Conservation (phyloP, 2,888 invertebrate genomes). For the Dynastes tityus region DNA sequence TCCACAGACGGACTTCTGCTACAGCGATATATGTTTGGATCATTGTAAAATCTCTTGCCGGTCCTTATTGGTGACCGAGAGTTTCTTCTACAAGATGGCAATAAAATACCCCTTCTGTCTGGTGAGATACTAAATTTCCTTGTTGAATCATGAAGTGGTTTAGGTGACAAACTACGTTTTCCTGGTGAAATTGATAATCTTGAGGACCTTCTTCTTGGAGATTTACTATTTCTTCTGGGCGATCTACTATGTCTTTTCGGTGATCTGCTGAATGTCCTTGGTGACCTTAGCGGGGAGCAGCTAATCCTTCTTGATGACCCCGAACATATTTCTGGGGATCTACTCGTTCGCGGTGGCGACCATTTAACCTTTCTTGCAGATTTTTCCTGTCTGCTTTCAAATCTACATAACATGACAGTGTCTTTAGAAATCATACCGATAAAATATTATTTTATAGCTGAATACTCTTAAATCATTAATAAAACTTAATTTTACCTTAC, state of each 20-base stretch:
- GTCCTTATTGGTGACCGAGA: not conserved
- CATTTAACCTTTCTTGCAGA: not conserved
- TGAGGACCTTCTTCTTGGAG: not conserved
- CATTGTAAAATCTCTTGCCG: not conserved
- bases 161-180: not conserved
- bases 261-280: not conserved
- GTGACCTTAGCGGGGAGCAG: not conserved
- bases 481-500: no score
- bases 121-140: not conserved
- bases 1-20: slow-evolving; percentile 8
- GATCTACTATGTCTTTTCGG: not conserved
- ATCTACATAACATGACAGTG: not conserved
- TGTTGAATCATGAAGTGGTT: not conserved
- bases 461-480: no score
- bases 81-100: not conserved
- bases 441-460: no score
- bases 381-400: not conserved
- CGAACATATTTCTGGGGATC: no score
- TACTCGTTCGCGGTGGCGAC: not conserved
- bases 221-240: not conserved
- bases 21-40: not conserved
- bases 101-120: not conserved
- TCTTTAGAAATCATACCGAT: no score
- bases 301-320: not conserved
- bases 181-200: not conserved